Base-by-base conservation (phyloP, 2,888 invertebrate genomes). In the Keiferia lycopersicella region DNA sequence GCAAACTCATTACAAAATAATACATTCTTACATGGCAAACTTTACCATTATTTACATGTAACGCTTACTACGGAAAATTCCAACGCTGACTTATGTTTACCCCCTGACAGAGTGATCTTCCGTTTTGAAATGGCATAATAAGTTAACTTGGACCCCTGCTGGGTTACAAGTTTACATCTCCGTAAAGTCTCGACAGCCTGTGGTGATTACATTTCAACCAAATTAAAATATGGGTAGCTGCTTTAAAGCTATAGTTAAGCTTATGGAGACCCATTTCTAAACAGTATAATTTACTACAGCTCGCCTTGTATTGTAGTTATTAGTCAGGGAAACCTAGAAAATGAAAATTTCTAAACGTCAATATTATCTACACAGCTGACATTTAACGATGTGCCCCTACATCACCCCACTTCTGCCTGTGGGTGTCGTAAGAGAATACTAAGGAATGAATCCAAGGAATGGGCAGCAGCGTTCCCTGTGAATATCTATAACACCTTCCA, bases 101-200 rank as follows among this genome's bases (percentile, higher is more conserved):
- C 16, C 11, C 26, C 14, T 20, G 50, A 50, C 50, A 50, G 20
- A 20, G 51, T 53, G 51, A 53, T 53, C 22, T 53, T 26, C 20
- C 26, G 22, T 53, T 53, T 53, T 22, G 56, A 34, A 56, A 56
- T 56, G 30, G 34, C 56, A 26, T 56, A 56, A 56, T 56, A 56
- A 34, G 56, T 34, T 16, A n/a, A 26, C n/a, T n/a, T 56, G n/a
- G 26, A 39, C 58, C 58, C 58, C 58, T 39, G 58, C 58, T 39
- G 58, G 16, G 18, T 39, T 58, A 58, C 58, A 39, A 58, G 58
- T 58, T 58, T 56, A 56, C 34, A 56, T 56, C 56, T 56, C 8
- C 34, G 56, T 56, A 34, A 0, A 56, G 30, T 56, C 56, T n/a
- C 8, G 34, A 56, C 56, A 56, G 56, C n/a, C 18, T 62, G 58